phyloP scores from a whole-genome alignment of 2,113 vertebrate species.

The Meleagris gallopavo region DNA sequence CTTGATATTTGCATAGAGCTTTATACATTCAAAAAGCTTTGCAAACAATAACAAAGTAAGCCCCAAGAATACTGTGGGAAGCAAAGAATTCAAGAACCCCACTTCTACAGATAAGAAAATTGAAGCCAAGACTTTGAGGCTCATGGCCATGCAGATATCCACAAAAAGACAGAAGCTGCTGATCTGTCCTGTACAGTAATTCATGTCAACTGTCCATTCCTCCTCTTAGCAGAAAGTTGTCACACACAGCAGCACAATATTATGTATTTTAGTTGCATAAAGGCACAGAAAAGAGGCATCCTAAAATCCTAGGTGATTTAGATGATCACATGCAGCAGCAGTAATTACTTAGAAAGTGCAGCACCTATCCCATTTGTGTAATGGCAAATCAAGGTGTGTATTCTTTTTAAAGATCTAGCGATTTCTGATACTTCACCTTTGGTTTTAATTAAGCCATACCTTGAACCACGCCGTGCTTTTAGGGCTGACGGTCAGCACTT shows the following conservation, averaged over 20 bases:
- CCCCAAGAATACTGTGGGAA: not conserved
- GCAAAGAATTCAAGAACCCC: not conserved
- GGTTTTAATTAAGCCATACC: not conserved
- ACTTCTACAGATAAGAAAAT: not conserved
- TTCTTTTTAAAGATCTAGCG: not conserved
- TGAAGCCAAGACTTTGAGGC: not conserved
- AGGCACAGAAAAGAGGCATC: not conserved
- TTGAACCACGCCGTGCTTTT: not conserved
- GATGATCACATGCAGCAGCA: not conserved
- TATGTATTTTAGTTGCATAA: not conserved
- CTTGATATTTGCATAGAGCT: slow-evolving; percentile 47
- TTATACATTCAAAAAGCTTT: slow-evolving; percentile 34
- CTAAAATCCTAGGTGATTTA: not conserved
- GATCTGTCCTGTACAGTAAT: not conserved
- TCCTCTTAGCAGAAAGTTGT: not conserved
- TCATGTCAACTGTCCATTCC: not conserved
- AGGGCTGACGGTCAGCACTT: not conserved
- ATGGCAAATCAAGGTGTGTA: not conserved
- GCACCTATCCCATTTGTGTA: not conserved
- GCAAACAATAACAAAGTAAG: slow-evolving; percentile 11
- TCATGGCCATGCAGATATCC: not conserved
- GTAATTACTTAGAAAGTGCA: not conserved
- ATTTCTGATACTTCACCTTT: not conserved
- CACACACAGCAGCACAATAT: not conserved
- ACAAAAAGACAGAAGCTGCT: not conserved